Evolutionary conservation across 2,113 vertebrate species (phyloP).

Genomic region (Malurus alboscapulatus): DNA sequence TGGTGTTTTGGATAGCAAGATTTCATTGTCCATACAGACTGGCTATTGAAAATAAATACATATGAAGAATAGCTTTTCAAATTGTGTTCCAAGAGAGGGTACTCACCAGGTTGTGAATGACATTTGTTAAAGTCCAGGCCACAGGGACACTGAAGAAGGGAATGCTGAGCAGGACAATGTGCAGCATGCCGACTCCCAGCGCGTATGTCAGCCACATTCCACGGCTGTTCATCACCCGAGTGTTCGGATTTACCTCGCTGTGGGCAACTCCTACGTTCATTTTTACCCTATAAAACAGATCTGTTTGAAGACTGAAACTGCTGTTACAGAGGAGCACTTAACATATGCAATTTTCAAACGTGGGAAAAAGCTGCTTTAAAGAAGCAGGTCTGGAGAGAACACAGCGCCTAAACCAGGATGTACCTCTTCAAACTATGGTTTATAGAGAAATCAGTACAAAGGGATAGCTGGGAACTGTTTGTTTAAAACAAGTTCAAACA

Average conservation of each 20-base stretch:
- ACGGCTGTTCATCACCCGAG: conserved; percentile 95
- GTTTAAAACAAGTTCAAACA: neutral
- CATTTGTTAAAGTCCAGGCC: conserved; percentile 95
- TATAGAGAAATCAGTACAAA: neutral
- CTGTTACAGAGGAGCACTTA: neutral
- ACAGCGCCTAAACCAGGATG: neutral
- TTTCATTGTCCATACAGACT: neutral
- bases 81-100: neutral
- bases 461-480: neutral
- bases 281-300: conserved; percentile 69
- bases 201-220: conserved; percentile 98
- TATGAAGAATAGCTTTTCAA: neutral
- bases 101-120: conserved; percentile 98
- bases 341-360: neutral
- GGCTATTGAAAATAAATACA: neutral
- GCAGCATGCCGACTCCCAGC: conserved; percentile 91
- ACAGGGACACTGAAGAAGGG: conserved; percentile 96
- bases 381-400: neutral
- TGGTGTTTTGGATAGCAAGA: neutral
- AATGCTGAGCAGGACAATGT: conserved; percentile 96
- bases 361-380: neutral
- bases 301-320: neutral
- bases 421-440: neutral
- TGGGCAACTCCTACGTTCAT: conserved; percentile 99
- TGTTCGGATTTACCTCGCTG: conserved; percentile 98